A percentile compares a stretch with the other conserved stretches of the same genome.
Conservation (phyloP, 2,888 invertebrate genomes). For the Girardia tigrina region DNA sequence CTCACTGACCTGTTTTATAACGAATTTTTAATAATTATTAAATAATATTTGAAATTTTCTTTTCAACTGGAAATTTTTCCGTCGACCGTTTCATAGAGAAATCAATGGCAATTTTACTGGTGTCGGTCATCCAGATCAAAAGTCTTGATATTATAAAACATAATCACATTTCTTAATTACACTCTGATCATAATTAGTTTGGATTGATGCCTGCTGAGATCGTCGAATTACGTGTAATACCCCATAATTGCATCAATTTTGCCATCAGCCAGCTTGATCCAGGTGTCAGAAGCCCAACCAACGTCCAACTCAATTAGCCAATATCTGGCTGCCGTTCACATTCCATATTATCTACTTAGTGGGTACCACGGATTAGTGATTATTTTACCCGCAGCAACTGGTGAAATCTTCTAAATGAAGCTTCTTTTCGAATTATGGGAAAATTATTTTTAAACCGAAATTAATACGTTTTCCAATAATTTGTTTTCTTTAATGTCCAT, state of each 20-base stretch:
- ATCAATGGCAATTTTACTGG: conserved; percentile 25
- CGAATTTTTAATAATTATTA: no score
- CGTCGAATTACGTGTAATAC: neutral
- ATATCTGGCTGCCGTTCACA: conserved; percentile 7
- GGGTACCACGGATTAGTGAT: conserved; percentile 13
- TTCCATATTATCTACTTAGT: neutral
- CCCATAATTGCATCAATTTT: neutral
- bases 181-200: conserved; percentile 16
- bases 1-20: no score
- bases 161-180: conserved; percentile 20
- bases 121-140: neutral
- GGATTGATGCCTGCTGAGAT: conserved; percentile 18
- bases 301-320: conserved; percentile 15
- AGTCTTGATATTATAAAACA: conserved; percentile 17
- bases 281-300: conserved; percentile 13
- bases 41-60: no score
- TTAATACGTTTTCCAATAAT: no score
- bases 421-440: neutral
- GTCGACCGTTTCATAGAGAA: neutral
- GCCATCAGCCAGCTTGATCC: neutral
- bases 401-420: neutral
- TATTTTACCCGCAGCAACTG: conserved; percentile 7
- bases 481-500: no score
- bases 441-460: no score
- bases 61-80: no score